Evolutionary conservation across 2,888 invertebrate genomes (phyloP).

Genomic region (Tetheella fluctuosa): DNA sequence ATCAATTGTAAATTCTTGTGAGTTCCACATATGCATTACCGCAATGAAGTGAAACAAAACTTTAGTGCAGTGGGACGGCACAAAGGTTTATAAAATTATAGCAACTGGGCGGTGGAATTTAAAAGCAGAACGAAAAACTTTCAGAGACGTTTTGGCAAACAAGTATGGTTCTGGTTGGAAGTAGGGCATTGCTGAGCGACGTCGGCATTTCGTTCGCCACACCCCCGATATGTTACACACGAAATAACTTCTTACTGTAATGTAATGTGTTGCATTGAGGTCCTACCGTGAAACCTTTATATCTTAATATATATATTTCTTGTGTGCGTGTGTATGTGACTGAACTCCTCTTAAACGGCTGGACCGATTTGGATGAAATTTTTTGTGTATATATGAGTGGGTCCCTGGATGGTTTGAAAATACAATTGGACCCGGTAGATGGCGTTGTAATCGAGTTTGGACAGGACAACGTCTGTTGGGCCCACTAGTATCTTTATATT

Average conservation of each 20-base stretch:
- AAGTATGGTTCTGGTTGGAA: constrained; percentile 35
- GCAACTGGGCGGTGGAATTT: constrained; percentile 26
- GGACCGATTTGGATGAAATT: too few relatives aligned
- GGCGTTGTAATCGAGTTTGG: too few relatives aligned
- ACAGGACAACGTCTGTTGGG: too few relatives aligned
- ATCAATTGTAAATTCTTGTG: too few relatives aligned
- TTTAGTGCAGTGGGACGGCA: constrained; percentile 30
- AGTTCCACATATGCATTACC: neutral
- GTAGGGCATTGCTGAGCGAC: constrained; percentile 33
- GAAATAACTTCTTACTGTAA: constrained; percentile 8
- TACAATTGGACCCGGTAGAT: too few relatives aligned
- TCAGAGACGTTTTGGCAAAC: constrained; percentile 51
- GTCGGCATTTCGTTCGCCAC: constrained; percentile 20
- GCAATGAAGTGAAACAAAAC: constrained; percentile 27
- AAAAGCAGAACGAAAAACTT: constrained; percentile 39
- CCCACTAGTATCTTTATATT: too few relatives aligned
- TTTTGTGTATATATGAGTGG: too few relatives aligned
- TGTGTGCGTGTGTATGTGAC: too few relatives aligned
- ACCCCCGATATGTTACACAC: constrained; percentile 18
- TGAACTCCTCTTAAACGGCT: too few relatives aligned
- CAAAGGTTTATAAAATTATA: constrained; percentile 28
- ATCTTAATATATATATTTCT: too few relatives aligned
- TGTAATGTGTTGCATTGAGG: neutral
- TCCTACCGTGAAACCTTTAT: neutral
- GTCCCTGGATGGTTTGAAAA: too few relatives aligned